Evolutionary conservation across 2,888 invertebrate genomes (phyloP).

Genomic region (Prosopocoilus inquinatus): DNA sequence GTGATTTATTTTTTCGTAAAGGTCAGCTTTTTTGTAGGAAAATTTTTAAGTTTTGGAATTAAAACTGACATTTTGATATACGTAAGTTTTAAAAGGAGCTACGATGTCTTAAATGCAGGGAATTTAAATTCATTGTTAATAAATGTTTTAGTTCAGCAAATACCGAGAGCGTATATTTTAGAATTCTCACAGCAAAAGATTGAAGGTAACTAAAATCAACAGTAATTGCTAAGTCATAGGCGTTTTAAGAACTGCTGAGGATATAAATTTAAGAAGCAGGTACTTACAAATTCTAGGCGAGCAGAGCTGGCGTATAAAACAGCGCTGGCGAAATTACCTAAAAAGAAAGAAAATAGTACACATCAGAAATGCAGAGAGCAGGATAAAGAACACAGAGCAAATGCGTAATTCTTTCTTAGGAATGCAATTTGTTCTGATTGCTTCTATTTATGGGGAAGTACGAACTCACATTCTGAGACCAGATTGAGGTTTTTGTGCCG

Average conservation of each 20-base stretch:
- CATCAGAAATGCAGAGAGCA: background rate
- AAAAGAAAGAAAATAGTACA: constrained; percentile 4
- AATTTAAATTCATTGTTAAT: too few species aligned
- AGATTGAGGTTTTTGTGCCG: constrained; percentile 4
- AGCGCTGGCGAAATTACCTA: constrained; percentile 5
- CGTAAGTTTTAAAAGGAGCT: too few species aligned
- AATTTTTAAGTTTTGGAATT: too few species aligned
- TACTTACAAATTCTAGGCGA: constrained; percentile 7
- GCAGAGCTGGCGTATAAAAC: constrained; percentile 4
- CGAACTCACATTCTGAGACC: background rate
- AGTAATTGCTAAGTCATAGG: too few species aligned
- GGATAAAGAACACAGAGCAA: constrained; percentile 1
- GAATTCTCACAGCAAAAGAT: too few species aligned
- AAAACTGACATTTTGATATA: too few species aligned
- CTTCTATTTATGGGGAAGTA: constrained; percentile 12
- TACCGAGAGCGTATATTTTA: too few species aligned
- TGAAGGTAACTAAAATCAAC: too few species aligned
- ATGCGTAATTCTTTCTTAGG: constrained; percentile 8
- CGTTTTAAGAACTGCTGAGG: background rate
- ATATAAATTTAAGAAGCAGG: background rate
- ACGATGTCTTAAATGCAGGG: too few species aligned
- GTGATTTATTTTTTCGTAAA: too few species aligned
- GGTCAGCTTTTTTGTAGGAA: too few species aligned
- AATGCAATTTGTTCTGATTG: constrained; percentile 15
- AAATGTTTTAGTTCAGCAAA: too few species aligned